A percentile compares a stretch with the other conserved stretches of the same genome.
Conservation (phyloP, 2,888 invertebrate genomes). For the Phengaris alcon region DNA sequence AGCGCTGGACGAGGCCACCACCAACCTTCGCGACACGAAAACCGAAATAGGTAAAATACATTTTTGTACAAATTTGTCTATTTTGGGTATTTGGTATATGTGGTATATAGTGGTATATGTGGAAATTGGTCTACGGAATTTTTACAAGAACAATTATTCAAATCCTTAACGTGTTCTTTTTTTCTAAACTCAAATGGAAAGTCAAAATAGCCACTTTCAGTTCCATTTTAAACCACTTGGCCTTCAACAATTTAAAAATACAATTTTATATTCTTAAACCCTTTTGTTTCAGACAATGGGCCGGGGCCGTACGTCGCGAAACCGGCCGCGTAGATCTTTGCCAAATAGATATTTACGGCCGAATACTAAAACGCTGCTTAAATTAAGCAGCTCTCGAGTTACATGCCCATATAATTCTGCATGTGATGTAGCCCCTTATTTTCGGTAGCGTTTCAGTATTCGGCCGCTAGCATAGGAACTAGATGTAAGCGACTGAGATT, state of each 20-base stretch:
- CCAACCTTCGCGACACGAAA: slow-evolving; percentile 82
- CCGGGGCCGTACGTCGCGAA: slow-evolving; percentile 79
- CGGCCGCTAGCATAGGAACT: slow-evolving; percentile 14
- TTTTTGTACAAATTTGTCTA: too few species aligned
- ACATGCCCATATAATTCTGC: too few species aligned
- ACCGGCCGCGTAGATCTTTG: slow-evolving; percentile 45
- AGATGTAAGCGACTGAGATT: slow-evolving; percentile 5
- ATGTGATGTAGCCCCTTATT: neutral
- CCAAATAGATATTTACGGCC: slow-evolving; percentile 47
- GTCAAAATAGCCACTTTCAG: neutral
- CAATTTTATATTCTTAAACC: neutral
- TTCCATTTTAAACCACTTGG: neutral
- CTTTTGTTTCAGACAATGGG: slow-evolving; percentile 65
- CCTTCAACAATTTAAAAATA: neutral
- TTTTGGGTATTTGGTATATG: too few species aligned
- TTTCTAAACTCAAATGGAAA: neutral
- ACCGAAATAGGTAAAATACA: slow-evolving; percentile 36
- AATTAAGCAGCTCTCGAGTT: too few species aligned
- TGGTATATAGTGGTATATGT: too few species aligned
- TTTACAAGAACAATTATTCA: too few species aligned
- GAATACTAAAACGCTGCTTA: slow-evolving; percentile 29
- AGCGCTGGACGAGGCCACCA: slow-evolving; percentile 84
- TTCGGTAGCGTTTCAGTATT: slow-evolving; percentile 26
- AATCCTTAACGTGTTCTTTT: neutral
- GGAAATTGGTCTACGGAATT: too few species aligned